Conservation (phyloP, 2,797 vertebrate genomes). For the Astyanax mexicanus region DNA sequence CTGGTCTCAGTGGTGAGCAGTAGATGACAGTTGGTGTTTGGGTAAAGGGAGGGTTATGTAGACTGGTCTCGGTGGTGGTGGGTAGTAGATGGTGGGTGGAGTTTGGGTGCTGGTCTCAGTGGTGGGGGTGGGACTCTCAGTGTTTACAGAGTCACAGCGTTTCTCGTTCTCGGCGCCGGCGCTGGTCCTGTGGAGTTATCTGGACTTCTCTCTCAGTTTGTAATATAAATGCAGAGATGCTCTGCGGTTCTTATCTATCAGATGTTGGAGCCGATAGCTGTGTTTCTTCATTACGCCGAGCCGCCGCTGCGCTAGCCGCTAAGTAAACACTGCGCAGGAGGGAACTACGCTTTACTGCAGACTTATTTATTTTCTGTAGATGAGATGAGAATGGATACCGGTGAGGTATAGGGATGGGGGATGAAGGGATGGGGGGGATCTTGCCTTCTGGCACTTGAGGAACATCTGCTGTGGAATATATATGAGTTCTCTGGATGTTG, state of each 20-base stretch:
- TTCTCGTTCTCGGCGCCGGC: slow-evolving; percentile 19
- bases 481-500: slow-evolving; percentile 2
- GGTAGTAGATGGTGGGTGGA: too few relatives aligned
- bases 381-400: slow-evolving; percentile 54
- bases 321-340: slow-evolving; percentile 67
- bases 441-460: slow-evolving; percentile 12
- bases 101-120: too few relatives aligned
- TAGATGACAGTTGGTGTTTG: too few relatives aligned
- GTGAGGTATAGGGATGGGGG: neutral
- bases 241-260: slow-evolving; percentile 62
- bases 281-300: slow-evolving; percentile 67
- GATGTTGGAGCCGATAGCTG: slow-evolving; percentile 62
- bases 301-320: slow-evolving; percentile 66
- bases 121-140: too few relatives aligned
- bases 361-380: slow-evolving; percentile 70
- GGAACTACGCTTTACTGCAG: slow-evolving; percentile 70
- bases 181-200: slow-evolving; percentile 46
- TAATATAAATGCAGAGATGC: slow-evolving; percentile 73
- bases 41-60: too few relatives aligned
- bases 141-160: slow-evolving; percentile 11
- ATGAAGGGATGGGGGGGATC: neutral
- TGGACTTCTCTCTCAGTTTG: slow-evolving; percentile 68
- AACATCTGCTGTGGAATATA: slow-evolving; percentile 1
- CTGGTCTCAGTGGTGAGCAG: too few relatives aligned
- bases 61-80: too few relatives aligned